These are phyloP conservation scores for Napeogenes inachia DNA, from an alignment of 2,888 invertebrate species.

Conservation along the genomic window DNA sequence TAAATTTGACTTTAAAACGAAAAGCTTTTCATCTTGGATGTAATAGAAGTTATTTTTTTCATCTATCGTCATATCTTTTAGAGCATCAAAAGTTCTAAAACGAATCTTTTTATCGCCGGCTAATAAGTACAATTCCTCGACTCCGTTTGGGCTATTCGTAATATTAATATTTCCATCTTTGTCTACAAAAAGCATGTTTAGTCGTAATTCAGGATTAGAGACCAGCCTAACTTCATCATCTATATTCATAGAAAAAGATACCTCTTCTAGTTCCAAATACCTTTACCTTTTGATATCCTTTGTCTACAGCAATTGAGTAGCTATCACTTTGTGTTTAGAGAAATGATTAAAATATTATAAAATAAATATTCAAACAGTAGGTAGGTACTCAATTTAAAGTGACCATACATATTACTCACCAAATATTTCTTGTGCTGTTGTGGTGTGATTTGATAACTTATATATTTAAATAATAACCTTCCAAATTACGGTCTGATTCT, in stretches of 20 bases:
- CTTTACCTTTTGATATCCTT: conserved; percentile 50
- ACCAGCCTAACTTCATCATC: conserved; percentile 44
- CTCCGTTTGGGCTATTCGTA: conserved; percentile 52
- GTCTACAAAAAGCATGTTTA: conserved; percentile 59
- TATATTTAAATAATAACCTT: conserved; percentile 52
- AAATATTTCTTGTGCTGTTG: conserved; percentile 42
- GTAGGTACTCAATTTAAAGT: neutral
- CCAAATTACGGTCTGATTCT: conserved; percentile 42
- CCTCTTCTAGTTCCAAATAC: conserved; percentile 62
- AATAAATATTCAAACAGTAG: conserved; percentile 8
- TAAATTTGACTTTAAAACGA: conserved; percentile 46
- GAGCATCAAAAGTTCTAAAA: conserved; percentile 47
- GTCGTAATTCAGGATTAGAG: conserved; percentile 43
- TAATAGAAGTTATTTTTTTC: conserved; percentile 62
- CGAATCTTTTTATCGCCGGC: conserved; percentile 52
- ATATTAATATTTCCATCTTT: conserved; percentile 62
- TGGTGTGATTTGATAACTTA: conserved; percentile 45
- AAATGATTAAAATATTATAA: conserved; percentile 2
- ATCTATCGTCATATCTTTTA: conserved; percentile 59
- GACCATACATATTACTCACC: conserved; percentile 41
- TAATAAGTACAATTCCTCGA: conserved; percentile 55
- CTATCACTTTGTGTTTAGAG: conserved; percentile 45
- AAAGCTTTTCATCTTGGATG: conserved; percentile 53
- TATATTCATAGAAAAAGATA: conserved; percentile 53
- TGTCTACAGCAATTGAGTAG: conserved; percentile 61